A percentile compares a stretch with the other conserved stretches of the same genome.
phyloP scores from a whole-genome alignment of 1,140 invertebrate species.

The Myzus persicae region DNA sequence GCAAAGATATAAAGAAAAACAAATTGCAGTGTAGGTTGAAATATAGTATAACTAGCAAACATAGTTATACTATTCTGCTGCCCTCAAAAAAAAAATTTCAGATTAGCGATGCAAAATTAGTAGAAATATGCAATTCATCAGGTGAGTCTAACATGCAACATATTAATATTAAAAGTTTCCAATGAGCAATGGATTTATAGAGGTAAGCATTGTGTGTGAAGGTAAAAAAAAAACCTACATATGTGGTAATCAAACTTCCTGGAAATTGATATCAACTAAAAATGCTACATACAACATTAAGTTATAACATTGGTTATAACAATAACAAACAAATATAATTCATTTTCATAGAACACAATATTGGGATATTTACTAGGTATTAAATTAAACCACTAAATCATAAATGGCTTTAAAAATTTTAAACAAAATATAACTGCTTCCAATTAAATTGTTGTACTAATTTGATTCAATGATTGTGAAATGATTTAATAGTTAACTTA shows the following conservation, averaged over 20 bases:
- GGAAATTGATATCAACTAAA: neutral
- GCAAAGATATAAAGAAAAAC: neutral
- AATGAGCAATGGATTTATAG: neutral
- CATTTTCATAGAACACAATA: neutral
- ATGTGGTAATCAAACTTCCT: conserved; percentile 23
- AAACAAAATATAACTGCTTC: neutral
- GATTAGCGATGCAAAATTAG: conserved; percentile 37
- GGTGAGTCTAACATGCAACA: neutral
- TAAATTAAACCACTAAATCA: neutral
- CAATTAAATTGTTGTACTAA: neutral
- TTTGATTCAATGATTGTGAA: neutral
- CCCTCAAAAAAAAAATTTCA: neutral
- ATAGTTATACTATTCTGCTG: neutral
- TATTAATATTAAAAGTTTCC: conserved; percentile 9
- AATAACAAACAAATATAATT: neutral
- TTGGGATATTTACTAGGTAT: neutral
- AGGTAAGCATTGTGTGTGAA: neutral
- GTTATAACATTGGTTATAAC: neutral
- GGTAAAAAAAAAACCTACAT: conserved; percentile 3
- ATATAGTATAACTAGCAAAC: neutral
- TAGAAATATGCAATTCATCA: conserved; percentile 37
- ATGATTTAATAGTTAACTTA: neutral
- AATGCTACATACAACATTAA: neutral
- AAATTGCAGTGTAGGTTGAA: neutral
- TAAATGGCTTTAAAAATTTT: neutral